Conservation (phyloP, 2,888 invertebrate genomes). For the Epsilonema sp. region DNA sequence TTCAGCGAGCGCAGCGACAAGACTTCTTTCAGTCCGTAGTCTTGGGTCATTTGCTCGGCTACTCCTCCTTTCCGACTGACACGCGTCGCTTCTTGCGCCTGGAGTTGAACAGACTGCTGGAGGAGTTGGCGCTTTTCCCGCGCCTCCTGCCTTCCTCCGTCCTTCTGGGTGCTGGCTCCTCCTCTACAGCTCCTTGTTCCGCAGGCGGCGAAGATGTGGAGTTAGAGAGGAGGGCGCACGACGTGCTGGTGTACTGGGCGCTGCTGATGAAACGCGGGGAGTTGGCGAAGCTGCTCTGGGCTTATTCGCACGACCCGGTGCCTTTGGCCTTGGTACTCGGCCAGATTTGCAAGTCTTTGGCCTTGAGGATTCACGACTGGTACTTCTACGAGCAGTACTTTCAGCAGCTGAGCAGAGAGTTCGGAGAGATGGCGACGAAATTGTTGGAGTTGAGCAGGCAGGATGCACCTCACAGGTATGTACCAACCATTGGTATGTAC, state of each 20-base stretch:
- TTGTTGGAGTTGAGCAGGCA: constrained; percentile 14
- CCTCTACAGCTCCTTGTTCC: too few relatives aligned
- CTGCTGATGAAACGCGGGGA: constrained; percentile 17
- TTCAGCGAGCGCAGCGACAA: constrained; percentile 6
- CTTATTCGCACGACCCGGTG: constrained; percentile 19
- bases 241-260: constrained; percentile 14
- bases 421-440: constrained; percentile 13
- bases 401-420: constrained; percentile 12
- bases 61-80: constrained; percentile 11
- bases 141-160: neutral
- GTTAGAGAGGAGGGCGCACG: constrained; percentile 10
- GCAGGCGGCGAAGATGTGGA: neutral
- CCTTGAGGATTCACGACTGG: constrained; percentile 14
- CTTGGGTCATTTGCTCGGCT: constrained; percentile 19
- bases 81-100: neutral
- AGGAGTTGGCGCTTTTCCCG: neutral
- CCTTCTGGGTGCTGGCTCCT: neutral
- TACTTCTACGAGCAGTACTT: constrained; percentile 21
- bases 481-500: too few relatives aligned
- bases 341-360: constrained; percentile 16
- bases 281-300: constrained; percentile 19
- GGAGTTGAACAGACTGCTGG: neutral
- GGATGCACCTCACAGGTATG: constrained; percentile 13
- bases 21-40: constrained; percentile 23
- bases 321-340: constrained; percentile 18